These are phyloP conservation scores for Oxyteleia sp. DNA, from an alignment of 2,888 invertebrate genomes.

Conservation along the genomic window DNA sequence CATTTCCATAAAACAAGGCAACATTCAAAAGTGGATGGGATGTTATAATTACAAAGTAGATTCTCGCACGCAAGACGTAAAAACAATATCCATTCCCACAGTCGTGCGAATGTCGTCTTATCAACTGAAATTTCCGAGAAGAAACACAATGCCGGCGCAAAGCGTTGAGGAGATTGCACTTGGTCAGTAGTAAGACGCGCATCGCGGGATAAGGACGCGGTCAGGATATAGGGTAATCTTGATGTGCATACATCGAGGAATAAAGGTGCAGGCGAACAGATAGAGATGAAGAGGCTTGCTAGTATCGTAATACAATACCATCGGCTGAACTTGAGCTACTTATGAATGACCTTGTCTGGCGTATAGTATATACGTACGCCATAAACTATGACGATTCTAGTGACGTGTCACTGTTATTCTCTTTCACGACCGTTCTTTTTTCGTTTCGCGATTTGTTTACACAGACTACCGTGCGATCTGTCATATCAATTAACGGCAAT, in stretches of 20 bases:
- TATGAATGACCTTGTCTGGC: slow-evolving; percentile 84
- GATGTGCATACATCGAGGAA: slow-evolving; percentile 38
- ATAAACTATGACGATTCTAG: slow-evolving; percentile 68
- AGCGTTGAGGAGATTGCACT: slow-evolving; percentile 31
- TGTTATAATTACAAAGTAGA: too few species aligned
- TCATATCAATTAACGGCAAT: slow-evolving; percentile 30
- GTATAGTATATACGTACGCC: slow-evolving; percentile 61
- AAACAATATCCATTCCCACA: slow-evolving; percentile 11
- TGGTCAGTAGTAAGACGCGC: slow-evolving; percentile 53
- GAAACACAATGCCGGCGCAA: slow-evolving; percentile 33
- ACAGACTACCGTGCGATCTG: slow-evolving; percentile 9
- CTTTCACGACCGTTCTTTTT: slow-evolving; percentile 7
- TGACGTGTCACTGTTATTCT: slow-evolving; percentile 40
- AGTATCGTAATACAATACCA: slow-evolving; percentile 83
- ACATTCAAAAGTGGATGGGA: too few species aligned
- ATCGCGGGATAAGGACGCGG: slow-evolving; percentile 46
- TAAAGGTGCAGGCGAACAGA: slow-evolving; percentile 69
- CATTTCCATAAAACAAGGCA: too few species aligned
- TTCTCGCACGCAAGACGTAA: neutral
- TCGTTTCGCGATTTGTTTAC: slow-evolving; percentile 33
- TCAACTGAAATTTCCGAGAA: slow-evolving; percentile 36
- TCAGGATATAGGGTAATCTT: slow-evolving; percentile 54
- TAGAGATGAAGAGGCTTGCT: slow-evolving; percentile 75
- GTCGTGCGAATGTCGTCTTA: slow-evolving; percentile 14
- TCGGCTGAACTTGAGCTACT: slow-evolving; percentile 86